Evolutionary conservation across 2,113 vertebrate genomes (phyloP).

Genomic region (Otis tarda): DNA sequence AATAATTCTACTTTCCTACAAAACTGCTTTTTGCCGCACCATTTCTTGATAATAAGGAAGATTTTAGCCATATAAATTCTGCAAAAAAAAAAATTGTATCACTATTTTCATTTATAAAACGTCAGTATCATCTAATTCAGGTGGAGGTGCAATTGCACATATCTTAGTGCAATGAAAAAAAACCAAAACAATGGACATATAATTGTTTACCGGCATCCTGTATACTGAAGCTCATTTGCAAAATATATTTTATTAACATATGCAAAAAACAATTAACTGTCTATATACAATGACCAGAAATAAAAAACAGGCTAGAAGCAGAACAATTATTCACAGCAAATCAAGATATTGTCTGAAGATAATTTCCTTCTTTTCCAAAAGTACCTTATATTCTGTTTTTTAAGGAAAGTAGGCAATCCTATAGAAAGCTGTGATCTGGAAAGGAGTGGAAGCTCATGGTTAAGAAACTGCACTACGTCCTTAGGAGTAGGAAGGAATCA

Average conservation of each 20-base stretch:
- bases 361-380: neutral
- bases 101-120: neutral
- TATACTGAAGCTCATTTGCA: neutral
- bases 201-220: neutral
- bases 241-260: neutral
- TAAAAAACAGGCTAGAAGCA: neutral
- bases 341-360: neutral
- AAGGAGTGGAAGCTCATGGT: neutral
- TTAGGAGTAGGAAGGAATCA: neutral
- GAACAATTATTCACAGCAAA: neutral
- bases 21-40: neutral
- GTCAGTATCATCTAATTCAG: neutral
- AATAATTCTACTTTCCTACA: neutral
- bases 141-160: neutral
- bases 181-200: accelerated
- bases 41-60: neutral
- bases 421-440: neutral
- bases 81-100: neutral
- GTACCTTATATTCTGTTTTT: neutral
- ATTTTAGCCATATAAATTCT: neutral
- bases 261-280: neutral
- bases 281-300: neutral
- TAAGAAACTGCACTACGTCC: neutral
- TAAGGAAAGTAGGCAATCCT: neutral
- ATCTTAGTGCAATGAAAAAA: neutral